Conservation (phyloP, 2,888 invertebrate genomes). For the Chironomus tentans region DNA sequence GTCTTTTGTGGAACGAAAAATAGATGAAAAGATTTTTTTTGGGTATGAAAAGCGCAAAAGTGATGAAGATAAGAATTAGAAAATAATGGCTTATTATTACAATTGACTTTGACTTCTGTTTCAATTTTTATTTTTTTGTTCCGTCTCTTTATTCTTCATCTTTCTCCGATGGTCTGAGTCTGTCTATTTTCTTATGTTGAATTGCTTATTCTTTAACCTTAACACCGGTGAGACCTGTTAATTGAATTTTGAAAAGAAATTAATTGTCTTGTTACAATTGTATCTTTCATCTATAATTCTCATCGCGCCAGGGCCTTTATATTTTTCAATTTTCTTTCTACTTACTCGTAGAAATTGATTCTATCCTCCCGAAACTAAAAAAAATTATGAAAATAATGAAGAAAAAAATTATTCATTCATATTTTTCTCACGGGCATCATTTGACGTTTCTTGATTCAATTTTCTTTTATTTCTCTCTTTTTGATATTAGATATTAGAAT, state of each 20-base stretch:
- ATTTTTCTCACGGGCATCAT: no score
- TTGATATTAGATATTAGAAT: no score
- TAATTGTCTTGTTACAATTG: slow-evolving; percentile 23
- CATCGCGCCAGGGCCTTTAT: background rate
- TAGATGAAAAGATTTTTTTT: background rate
- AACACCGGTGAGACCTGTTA: background rate
- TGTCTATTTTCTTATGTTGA: no score
- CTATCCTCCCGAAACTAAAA: background rate
- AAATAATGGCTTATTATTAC: slow-evolving; percentile 11
- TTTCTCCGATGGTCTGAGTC: no score
- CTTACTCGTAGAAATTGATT: no score
- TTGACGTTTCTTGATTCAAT: no score
- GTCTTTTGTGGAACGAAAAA: background rate
- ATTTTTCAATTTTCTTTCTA: background rate
- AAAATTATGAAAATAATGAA: background rate
- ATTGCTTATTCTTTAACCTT: background rate
- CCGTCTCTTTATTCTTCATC: no score
- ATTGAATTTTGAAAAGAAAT: slow-evolving; percentile 22
- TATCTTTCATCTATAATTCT: background rate
- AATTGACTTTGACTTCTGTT: slow-evolving; percentile 18
- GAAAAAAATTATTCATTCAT: no score
- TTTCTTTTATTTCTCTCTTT: no score
- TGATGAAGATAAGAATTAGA: background rate
- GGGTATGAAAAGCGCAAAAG: background rate
- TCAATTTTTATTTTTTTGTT: background rate